Conservation (phyloP, 2,797 vertebrate species). For the Prionace glauca region DNA sequence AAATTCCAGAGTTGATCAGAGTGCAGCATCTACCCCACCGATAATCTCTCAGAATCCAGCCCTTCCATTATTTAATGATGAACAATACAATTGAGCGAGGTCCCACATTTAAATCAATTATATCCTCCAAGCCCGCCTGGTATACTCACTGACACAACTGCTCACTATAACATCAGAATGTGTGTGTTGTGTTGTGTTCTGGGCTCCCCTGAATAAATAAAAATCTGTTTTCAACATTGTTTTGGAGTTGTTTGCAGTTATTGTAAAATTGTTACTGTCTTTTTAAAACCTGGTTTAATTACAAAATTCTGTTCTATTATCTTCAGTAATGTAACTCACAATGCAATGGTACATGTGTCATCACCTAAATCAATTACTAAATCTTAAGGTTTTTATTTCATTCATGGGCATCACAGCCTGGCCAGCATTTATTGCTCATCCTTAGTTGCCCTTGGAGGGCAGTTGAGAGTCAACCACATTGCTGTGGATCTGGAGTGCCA, state of each 20-base stretch:
- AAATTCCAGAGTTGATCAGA: no score
- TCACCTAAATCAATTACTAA: not conserved
- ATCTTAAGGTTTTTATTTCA: not conserved
- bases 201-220: not conserved
- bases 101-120: not conserved
- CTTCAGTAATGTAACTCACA: not conserved
- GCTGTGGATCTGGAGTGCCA: no score
- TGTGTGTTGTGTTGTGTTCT: not conserved
- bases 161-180: not conserved
- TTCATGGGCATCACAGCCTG: no score
- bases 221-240: not conserved
- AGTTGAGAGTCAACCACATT: no score
- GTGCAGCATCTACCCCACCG: no score
- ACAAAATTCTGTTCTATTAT: not conserved
- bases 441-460: no score
- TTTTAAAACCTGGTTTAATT: not conserved
- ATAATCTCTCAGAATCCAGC: not conserved
- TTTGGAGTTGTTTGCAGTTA: not conserved
- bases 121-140: not conserved
- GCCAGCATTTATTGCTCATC: no score
- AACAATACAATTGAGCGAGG: not conserved
- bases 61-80: not conserved
- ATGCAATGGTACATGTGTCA: not conserved
- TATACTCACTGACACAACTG: not conserved
- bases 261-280: not conserved